Evolutionary conservation across 2,113 vertebrate species (phyloP), one percentile per base, ranked within the genome.

Genomic region (Taxidea taxus): DNA sequence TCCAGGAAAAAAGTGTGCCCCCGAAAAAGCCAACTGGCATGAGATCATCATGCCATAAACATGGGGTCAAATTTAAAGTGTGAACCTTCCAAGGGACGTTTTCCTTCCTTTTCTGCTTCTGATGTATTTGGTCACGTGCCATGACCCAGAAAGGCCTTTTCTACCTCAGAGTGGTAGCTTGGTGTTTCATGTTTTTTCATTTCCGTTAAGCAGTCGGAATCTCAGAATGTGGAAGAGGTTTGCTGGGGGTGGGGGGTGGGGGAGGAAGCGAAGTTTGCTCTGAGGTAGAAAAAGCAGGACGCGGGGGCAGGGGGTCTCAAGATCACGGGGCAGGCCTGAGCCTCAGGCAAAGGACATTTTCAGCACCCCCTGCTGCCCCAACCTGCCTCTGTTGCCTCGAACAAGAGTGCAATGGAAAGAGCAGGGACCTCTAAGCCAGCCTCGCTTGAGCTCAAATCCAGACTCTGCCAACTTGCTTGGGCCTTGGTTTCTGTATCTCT

Each of bases 21-120:
- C 96, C 85, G 13, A 72, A 96, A 97, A 97, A 97, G 91, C 96
- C 92, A 97, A 98, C 97, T 94, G 97, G 97, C 96, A 96, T 97
- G 97, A 97, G 97, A 96, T 94, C 77, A 0, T 78, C 94, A 49
- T 86, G 94, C 95, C 87, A 80, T 97, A 95, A 97, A 97, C 90
- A 92, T 16, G 58, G 77, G 72, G 54, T 93, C 86, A 78, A 96
- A 96, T 92, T 97, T 97, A 97, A 97, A 97, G 95, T 91, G 90
- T 92, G 96, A 96, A 88, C 95, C 97, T 97, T 97, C 97, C 90
- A 96, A 97, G 92, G 60, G 95, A 91, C 47, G 0, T 62, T 93
- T 96, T 95, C 82, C 92, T 93, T 90, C 87, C 86, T 95, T 97
- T 96, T 93, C 88, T 96, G 90, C 94, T 74, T 92, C 94, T 94